phyloP scores from a whole-genome alignment of 2,797 vertebrate genomes.

The Chloroceryle inda region DNA sequence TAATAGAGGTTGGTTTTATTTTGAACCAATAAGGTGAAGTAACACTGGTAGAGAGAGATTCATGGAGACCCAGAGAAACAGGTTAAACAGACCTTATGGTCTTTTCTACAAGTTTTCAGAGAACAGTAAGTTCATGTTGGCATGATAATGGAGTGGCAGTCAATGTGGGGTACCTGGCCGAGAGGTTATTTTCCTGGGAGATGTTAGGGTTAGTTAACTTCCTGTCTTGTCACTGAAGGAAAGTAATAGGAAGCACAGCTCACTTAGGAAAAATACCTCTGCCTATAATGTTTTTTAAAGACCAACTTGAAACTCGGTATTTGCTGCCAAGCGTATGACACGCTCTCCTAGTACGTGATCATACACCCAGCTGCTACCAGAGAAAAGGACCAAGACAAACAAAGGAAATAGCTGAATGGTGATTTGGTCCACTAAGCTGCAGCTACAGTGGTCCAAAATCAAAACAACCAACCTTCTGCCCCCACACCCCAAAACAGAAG shows the following conservation, averaged over 20 bases:
- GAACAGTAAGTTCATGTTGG: not conserved
- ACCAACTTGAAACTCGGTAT: not conserved
- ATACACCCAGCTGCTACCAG: not conserved
- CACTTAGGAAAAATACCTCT: not conserved
- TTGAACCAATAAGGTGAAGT: not conserved
- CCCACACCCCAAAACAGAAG: not conserved
- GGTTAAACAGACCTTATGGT: not conserved
- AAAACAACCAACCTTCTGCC: rapidly evolving
- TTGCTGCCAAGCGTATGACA: not conserved
- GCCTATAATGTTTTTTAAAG: not conserved
- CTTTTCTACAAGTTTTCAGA: not conserved
- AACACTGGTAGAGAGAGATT: not conserved
- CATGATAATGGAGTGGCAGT: not conserved
- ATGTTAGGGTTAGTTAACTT: not conserved
- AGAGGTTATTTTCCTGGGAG: not conserved
- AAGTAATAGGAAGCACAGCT: not conserved
- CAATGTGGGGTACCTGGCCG: not conserved
- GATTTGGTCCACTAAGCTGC: not conserved
- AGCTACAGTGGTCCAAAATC: not conserved
- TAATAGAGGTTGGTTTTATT: not conserved
- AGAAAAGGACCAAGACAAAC: not conserved
- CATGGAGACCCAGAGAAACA: not conserved
- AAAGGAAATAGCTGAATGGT: not conserved
- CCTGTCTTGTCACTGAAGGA: not conserved
- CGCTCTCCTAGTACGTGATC: not conserved